Conservation (phyloP, 2,888 invertebrate species). For the Carabus problematicus region DNA sequence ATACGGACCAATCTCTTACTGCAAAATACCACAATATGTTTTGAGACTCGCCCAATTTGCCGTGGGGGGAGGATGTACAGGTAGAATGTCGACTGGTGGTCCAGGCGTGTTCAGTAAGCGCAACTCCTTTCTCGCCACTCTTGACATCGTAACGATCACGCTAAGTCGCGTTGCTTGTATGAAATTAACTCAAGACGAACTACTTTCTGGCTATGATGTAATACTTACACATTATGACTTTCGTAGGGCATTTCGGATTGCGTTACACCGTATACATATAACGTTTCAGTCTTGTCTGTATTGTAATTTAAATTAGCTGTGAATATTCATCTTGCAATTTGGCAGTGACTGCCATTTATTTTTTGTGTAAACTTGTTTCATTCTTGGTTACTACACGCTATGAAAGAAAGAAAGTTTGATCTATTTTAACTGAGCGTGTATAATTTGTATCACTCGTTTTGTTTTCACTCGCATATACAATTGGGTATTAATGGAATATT, state of each 20-base stretch:
- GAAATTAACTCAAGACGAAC: slow-evolving; percentile 36
- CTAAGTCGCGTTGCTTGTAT: background rate
- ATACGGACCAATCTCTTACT: slow-evolving; percentile 30
- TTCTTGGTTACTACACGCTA: background rate
- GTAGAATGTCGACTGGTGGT: slow-evolving; percentile 17
- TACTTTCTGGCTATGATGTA: slow-evolving; percentile 33
- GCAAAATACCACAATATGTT: slow-evolving; percentile 24
- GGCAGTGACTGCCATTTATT: slow-evolving; percentile 18
- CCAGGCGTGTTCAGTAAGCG: slow-evolving; percentile 5
- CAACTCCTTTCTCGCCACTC: slow-evolving; percentile 26
- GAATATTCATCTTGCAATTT: slow-evolving; percentile 17
- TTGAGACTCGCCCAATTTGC: slow-evolving; percentile 24
- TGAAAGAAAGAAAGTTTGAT: slow-evolving; percentile 26
- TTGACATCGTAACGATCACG: slow-evolving; percentile 16
- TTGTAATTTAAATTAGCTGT: slow-evolving; percentile 1
- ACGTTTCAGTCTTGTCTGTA: too few relatives aligned
- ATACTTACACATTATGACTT: slow-evolving; percentile 8
- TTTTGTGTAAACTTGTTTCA: slow-evolving; percentile 12
- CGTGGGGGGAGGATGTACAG: slow-evolving; percentile 30
- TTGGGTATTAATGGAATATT: background rate
- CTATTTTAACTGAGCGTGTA: slow-evolving; percentile 9
- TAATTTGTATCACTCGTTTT: background rate
- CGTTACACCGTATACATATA: slow-evolving; percentile 6
- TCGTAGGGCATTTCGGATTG: too few relatives aligned
- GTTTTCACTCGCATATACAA: background rate